phyloP scores from a whole-genome alignment of 2,113 vertebrate species.

The Notothenia coriiceps region DNA sequence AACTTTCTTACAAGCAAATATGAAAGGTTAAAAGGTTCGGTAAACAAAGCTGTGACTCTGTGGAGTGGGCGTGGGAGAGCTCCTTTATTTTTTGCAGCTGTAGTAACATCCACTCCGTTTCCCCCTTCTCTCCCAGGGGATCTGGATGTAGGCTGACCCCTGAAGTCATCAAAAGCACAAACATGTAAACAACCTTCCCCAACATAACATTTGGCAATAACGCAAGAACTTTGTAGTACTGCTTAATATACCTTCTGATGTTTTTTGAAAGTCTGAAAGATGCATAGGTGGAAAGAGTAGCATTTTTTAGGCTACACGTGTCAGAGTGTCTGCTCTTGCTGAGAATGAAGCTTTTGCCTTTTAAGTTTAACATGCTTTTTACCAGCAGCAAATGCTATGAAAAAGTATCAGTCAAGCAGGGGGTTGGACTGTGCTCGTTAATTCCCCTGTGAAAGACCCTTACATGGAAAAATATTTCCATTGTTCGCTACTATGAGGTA shows the following conservation, averaged over 20 bases:
- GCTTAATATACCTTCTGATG: background rate
- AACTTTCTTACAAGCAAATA: background rate
- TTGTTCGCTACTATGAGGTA: too few species aligned
- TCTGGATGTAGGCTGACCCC: slow-evolving; percentile 10
- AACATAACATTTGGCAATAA: background rate
- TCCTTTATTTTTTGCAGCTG: slow-evolving; percentile 21
- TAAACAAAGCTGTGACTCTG: slow-evolving; percentile 6
- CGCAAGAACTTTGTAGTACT: background rate
- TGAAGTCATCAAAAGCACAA: background rate
- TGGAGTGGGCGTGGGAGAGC: slow-evolving; percentile 52
- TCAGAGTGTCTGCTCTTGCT: background rate
- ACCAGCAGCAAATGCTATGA: too few species aligned
- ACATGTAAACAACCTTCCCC: background rate
- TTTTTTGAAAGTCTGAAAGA: background rate
- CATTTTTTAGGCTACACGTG: background rate
- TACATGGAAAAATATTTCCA: too few species aligned
- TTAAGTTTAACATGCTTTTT: too few species aligned
- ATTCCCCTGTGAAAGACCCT: too few species aligned
- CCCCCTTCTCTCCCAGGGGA: slow-evolving; percentile 31
- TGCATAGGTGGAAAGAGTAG: background rate
- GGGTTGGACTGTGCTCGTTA: too few species aligned
- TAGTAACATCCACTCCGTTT: slow-evolving; percentile 7
- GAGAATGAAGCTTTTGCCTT: too few species aligned
- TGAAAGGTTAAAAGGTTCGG: slow-evolving; percentile 8
- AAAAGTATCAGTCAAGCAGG: too few species aligned